Base-by-base conservation (phyloP, 2,113 vertebrate genomes). In the Catharus fuscescens region DNA sequence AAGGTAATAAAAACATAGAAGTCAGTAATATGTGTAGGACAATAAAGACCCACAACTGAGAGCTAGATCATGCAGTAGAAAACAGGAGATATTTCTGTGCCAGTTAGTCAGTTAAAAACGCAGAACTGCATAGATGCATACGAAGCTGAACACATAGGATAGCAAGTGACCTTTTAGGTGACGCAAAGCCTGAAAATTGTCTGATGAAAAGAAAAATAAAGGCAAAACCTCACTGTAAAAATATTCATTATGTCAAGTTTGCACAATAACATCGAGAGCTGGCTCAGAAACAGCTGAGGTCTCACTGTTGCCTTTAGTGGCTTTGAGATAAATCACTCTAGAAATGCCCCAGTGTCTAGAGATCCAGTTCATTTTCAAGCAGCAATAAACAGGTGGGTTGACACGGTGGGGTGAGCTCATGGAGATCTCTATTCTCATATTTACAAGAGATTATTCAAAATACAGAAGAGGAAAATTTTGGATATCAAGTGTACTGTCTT, bases 1-100 rank as follows among this genome's bases (percentile, higher is more conserved):
- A 69, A 56, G 50, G 17, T 38, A 80, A 53, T 38, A 57, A 88
- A 77, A 74, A 4, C 1, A 8, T 52, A 77, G 3, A 44, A n/a
- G 25, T 48, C 9, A 12, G 40, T 59, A 78, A 69, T 42, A 14
- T 5, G 9, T 38, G 12, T 8, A 81, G 40, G 64, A 52, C 40
- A 64, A 32, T 20, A 36, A 2, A 45, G 28, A 52, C 36, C 45
- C 16, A 29, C 0, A 1, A 47, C 0, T 57, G 40, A 48, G 36
- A 40, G 48, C 20, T 60, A 20, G 8, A 60, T 40, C 31, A 60
- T 31, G 17, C 53, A 67, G 24, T 25, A 71, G 56, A 20, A 79
- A 85, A 40, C n/a, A 26, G 20, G 36, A 76, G 28, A 32, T 71
- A 85, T 56, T 93, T 67, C 38, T 79, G 40, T 42, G 26, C 34